Percentiles rank a stretch among this genome's conserved stretches.
phyloP scores from a whole-genome alignment of 2,797 vertebrate genomes.

The Jordanella pulchra region DNA sequence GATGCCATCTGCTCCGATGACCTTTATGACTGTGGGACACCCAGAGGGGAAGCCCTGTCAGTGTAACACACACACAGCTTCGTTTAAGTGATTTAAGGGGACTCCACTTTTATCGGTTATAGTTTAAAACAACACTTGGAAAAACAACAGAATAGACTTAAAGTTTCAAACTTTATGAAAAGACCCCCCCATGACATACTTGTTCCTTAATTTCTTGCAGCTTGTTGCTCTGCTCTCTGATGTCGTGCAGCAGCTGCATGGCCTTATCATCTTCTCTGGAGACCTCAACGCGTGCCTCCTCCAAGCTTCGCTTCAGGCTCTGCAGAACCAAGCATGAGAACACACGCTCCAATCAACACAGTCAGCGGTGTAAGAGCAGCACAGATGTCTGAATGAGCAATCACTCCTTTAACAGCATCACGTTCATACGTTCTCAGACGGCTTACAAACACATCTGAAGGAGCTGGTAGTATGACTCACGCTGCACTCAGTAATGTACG shows the following conservation, averaged over 20 bases:
- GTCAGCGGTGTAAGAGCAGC: neutral
- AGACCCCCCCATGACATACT: slow-evolving; percentile 73
- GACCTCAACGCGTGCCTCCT: slow-evolving; percentile 97
- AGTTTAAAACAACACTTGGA: neutral
- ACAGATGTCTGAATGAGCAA: slow-evolving; percentile 6
- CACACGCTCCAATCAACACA: slow-evolving; percentile 20
- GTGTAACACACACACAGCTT: slow-evolving; percentile 29
- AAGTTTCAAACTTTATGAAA: neutral
- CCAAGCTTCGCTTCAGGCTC: slow-evolving; percentile 98
- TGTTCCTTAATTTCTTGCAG: slow-evolving; percentile 99
- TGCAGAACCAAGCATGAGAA: slow-evolving; percentile 70
- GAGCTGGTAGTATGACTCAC: slow-evolving; percentile 79
- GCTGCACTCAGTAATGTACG: slow-evolving; percentile 99
- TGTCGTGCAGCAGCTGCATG: slow-evolving; percentile 96
- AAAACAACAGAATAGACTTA: slow-evolving; percentile 1
- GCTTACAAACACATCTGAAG: slow-evolving; percentile 13
- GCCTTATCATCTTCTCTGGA: slow-evolving; percentile 99
- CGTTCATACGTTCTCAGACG: slow-evolving; percentile 3
- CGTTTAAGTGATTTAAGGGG: too few relatives aligned
- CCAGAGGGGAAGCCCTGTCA: slow-evolving; percentile 53
- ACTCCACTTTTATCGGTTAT: slow-evolving; percentile 2
- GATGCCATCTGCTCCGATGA: slow-evolving; percentile 63
- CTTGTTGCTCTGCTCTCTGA: slow-evolving; percentile 98
- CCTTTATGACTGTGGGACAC: slow-evolving; percentile 55
- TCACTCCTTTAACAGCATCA: neutral